Base-by-base conservation (phyloP, 2,888 invertebrate species). In the Drosophila niveifrons region DNA sequence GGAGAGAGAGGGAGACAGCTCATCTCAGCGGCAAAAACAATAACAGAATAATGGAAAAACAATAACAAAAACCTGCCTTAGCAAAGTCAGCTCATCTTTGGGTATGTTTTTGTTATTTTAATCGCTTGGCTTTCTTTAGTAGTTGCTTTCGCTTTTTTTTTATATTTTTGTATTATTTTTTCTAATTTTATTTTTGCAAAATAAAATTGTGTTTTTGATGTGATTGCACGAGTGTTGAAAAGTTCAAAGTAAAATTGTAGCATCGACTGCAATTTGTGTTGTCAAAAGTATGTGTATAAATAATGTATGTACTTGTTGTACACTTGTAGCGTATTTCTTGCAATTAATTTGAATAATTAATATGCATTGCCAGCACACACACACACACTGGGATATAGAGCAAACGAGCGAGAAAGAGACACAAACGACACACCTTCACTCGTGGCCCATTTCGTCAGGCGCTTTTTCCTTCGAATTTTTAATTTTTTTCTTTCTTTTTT, bases 281-380 rank as follows among this genome's bases (percentile, higher is more conserved):
- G 46, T 41, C 39, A 50, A 34, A 56, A 44, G 9, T 48, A 18
- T 17, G 13, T 64, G 13, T 50, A 61, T 64, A 23, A 62, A 62
- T 58, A 41, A 56, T 65, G 57, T 31, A 68, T 64, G 46, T 39
- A n/a, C 23, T 46, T 23, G 8, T 28, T 15, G 67, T 65, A 57
- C 68, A 81, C 68, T 76, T 66, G 72, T 67, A 67, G 66, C 78
- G 67, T 75, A 78, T 79, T 67, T 67, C 59, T 66, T 72, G 75
- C 80, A 86, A 86, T 88, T 84, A 86, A 78, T 88, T 84, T 83
- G 66, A 88, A 86, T 88, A 80, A 86, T 88, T 88, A 88, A 83
- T 86, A 85, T 82, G 72, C 75, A 79, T 31, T 69, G 47, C 59
- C 39, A 58, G 63, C 66, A 61, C 46, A 67, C 57, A 65, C 47